A percentile compares a stretch with the other conserved stretches of the same genome.
Evolutionary conservation across 2,113 vertebrate species (phyloP).

Genomic region (Centropus unirufus): DNA sequence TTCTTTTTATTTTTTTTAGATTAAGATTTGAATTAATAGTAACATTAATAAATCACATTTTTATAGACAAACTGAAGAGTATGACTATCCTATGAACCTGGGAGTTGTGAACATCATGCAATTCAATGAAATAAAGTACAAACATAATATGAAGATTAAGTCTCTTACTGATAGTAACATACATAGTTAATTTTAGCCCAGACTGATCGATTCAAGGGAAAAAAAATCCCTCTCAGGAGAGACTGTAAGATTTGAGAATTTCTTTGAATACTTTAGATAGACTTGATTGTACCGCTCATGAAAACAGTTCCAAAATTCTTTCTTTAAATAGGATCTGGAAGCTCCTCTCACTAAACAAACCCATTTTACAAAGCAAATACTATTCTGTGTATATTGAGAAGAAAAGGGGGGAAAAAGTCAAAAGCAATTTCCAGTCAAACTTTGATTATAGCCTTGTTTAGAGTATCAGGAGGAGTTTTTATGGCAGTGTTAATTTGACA

Average conservation of each 20-base stretch:
- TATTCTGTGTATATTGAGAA: not conserved
- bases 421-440: not conserved
- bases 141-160: not conserved
- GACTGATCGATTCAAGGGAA: not conserved
- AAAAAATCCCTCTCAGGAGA: not conserved
- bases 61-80: not conserved
- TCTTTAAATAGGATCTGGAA: not conserved
- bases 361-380: not conserved
- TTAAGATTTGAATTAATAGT: not conserved
- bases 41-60: not conserved
- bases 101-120: not conserved
- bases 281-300: not conserved
- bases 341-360: not conserved
- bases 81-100: not conserved
- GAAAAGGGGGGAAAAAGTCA: fast-evolving
- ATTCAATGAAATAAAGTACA: not conserved
- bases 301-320: not conserved
- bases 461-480: not conserved
- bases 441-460: not conserved
- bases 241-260: not conserved
- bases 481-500: not conserved
- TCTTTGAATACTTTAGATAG: not conserved
- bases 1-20: not conserved
- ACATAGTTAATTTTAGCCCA: not conserved
- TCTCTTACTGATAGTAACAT: not conserved